Evolutionary conservation across 2,888 invertebrate genomes (phyloP), one percentile per base, ranked within the genome.

Genomic region (Clistopyga incitator): DNA sequence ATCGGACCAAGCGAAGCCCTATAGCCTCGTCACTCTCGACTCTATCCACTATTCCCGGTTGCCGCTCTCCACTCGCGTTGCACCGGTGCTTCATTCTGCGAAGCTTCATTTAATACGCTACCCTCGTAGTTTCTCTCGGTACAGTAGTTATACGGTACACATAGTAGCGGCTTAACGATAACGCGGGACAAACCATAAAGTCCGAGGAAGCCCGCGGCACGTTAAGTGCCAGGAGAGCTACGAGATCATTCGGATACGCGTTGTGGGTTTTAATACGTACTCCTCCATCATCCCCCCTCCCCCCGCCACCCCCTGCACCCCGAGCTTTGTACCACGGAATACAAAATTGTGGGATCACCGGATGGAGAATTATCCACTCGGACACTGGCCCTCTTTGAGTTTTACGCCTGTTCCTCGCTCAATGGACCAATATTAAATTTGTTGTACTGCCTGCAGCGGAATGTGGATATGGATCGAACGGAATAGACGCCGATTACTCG

Each of bases 21-120:
- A 13, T 2, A 10, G n/a, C 42, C 64, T 38, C 64, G 11, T 38
- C 64, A 20, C 34, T 11, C 38, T 61, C 59, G 18, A 34, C 64
- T 20, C 64, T 38, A 61, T 34, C 18, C 59, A 59, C 29, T 2
- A 6, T 29, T 2, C 18, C 34, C 34, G 8, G 52, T 20, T 11
- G 11, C 42, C 13, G 2, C 10, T 15, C 54, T 42, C 61, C 11
- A 61, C 20, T 11, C 23, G 23, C 54, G 23, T 8, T 25, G 11
- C 11, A 25, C 18, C 68, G 50, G 68, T 52, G 47, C 47, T 68
- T 68, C 68, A 52, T n/a, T 52, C 42, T 25, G 29, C 54, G 54
- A 56, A 76, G 54, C 67, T 76, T 67, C 67, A 42, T 56, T 38
- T 54, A 56, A 76, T 76, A 76, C 65, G 42, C 76, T 42, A 67